These are phyloP conservation scores for Grapholita molesta DNA, from an alignment of 1,140 invertebrate genomes.

Conservation along the genomic window DNA sequence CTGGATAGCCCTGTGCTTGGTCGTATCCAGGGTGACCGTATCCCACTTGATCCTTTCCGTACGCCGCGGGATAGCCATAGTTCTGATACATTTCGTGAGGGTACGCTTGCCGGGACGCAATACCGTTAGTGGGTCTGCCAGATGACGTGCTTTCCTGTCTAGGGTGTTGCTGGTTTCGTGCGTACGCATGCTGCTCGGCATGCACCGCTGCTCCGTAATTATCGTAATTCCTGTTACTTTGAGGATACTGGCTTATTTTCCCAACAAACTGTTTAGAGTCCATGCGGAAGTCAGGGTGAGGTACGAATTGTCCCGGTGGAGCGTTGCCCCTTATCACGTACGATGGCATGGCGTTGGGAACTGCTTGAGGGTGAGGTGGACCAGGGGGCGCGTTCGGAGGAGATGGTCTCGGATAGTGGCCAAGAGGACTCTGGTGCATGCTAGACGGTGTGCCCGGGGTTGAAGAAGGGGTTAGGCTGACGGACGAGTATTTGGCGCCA, in stretches of 20 bases:
- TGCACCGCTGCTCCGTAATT: conserved; percentile 48
- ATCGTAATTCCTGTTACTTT: conserved; percentile 61
- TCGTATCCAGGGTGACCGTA: conserved; percentile 71
- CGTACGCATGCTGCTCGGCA: conserved; percentile 57
- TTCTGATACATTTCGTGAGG: conserved; percentile 79
- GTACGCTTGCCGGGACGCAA: conserved; percentile 56
- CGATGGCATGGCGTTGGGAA: conserved; percentile 78
- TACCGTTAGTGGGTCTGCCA: conserved; percentile 51
- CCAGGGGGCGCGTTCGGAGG: conserved; percentile 80
- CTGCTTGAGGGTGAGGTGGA: conserved; percentile 78
- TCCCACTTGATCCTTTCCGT: conserved; percentile 67
- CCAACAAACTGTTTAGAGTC: conserved; percentile 72
- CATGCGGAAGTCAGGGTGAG: conserved; percentile 70
- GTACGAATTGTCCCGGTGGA: conserved; percentile 66
- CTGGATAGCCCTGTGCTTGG: conserved; percentile 64
- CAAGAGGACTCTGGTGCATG: conserved; percentile 78
- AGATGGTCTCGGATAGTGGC: conserved; percentile 80
- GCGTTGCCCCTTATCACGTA: conserved; percentile 77
- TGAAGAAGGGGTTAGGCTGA: conserved; percentile 82
- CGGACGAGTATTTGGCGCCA: conserved; percentile 75
- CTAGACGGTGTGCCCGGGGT: conserved; percentile 81
- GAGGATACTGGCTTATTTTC: conserved; percentile 71
- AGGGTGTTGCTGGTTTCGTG: conserved; percentile 51
- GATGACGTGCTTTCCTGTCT: conserved; percentile 55
- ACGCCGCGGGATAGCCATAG: conserved; percentile 67